Evolutionary conservation across 1,140 invertebrate species (phyloP).

Genomic region (Aphidius gifuensis): DNA sequence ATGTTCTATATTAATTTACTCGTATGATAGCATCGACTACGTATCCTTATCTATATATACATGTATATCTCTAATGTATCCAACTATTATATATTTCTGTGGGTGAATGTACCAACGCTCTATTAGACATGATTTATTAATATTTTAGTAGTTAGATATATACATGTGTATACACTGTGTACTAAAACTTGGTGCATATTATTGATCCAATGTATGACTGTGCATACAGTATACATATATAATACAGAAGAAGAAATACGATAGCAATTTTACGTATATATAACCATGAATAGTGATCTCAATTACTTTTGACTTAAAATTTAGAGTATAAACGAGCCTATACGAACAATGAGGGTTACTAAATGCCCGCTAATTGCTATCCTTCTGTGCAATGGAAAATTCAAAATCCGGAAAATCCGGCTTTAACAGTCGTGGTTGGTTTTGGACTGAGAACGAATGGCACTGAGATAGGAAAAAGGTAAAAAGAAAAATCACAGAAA

Average conservation of each 20-base stretch:
- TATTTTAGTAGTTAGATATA: conserved; percentile 31
- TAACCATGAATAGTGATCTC: conserved; percentile 20
- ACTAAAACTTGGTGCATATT: conserved; percentile 3
- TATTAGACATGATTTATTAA: conserved; percentile 30
- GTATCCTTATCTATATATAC: conserved; percentile 1
- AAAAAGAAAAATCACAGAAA: conserved; percentile 10
- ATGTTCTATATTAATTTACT: not conserved
- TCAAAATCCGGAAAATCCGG: conserved; percentile 20
- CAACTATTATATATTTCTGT: conserved; percentile 23
- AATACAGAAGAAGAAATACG: not conserved
- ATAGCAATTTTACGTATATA: conserved; percentile 21
- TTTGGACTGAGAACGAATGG: conserved; percentile 5
- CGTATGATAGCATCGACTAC: conserved; percentile 4
- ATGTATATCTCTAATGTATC: conserved; percentile 1
- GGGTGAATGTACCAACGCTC: conserved; percentile 9
- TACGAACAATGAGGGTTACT: conserved; percentile 6
- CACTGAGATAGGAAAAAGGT: conserved; percentile 6
- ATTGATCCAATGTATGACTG: not conserved
- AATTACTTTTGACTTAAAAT: conserved; percentile 19
- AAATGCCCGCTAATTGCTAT: conserved; percentile 21
- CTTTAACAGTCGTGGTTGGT: conserved; percentile 2
- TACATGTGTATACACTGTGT: not conserved
- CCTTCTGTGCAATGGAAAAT: conserved; percentile 7
- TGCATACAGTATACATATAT: not conserved
- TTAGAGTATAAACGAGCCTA: not conserved